Base-by-base conservation (phyloP, 2,797 vertebrate species). In the Miichthys miiuy region DNA sequence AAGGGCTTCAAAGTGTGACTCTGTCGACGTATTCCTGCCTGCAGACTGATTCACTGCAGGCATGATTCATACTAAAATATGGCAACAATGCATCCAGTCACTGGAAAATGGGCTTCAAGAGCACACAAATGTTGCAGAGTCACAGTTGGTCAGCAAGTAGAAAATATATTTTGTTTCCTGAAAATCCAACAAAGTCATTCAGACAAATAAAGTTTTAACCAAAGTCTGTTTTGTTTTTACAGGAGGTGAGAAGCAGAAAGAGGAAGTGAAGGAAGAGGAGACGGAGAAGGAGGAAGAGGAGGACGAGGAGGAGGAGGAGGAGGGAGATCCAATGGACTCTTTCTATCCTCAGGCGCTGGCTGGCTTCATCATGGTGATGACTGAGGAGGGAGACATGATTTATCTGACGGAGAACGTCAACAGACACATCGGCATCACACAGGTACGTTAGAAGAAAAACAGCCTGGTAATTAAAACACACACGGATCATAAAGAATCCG, bases 371-470 rank as follows among this genome's bases (percentile, higher is more conserved):
- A 93, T 97, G 96, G 96, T 97, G 87, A 83, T 96, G 85, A 96
- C 94, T 0, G 93, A 95, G 13, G 96, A 97, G 63, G 97, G 97
- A 17, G 97, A 97, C 92, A 93, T 97, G 92, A 93, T 96, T 84
- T 97, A 95, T 87, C 93, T 97, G 86, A 97, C 96, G 0, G 97
- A 97, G 34, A 96, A 95, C 18, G 95, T 97, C 92, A 96, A 87
- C 95, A 96, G 93, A 65, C 93, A 96, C 87, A 92, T 97, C 42
- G 97, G 97, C 73, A 94, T 97, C 88, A 90, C 95, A 4, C 90
- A 93, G 90, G 90, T 89, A 67, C n/a, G 4, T 1, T 0, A 9
- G 5, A 16, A 11, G 4, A 4, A 16, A 44, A 1, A 5, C 47
- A 3, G 2, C 7, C 47, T 48, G 17, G 3, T n/a, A 5, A 50